These are phyloP conservation scores for Hymenopus coronatus DNA, from an alignment of 2,888 invertebrate genomes.

Conservation along the genomic window DNA sequence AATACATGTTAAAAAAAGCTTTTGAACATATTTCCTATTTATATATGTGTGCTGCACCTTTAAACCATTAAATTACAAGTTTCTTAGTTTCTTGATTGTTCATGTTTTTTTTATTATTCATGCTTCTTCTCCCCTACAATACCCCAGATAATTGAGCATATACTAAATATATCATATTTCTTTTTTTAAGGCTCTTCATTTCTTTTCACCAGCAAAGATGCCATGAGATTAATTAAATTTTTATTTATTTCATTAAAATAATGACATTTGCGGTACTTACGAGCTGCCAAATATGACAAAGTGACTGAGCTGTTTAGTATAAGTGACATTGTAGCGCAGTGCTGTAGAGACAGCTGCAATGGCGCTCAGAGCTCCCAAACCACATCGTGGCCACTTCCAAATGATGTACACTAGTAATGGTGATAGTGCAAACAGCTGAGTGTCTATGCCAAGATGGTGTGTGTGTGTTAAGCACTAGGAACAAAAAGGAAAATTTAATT, in stretches of 20 bases:
- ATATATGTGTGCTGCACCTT: too few relatives aligned
- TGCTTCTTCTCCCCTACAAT: too few relatives aligned
- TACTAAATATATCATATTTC: too few relatives aligned
- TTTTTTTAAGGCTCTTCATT: not conserved
- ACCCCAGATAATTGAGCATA: too few relatives aligned
- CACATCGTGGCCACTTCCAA: slow-evolving; percentile 60
- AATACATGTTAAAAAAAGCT: too few relatives aligned
- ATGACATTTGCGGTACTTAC: slow-evolving; percentile 51
- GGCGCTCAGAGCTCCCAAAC: slow-evolving; percentile 47
- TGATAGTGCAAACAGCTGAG: slow-evolving; percentile 62
- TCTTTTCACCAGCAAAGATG: not conserved
- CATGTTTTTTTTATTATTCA: too few relatives aligned
- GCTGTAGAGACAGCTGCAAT: slow-evolving; percentile 57
- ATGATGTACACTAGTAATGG: slow-evolving; percentile 58
- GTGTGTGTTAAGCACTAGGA: slow-evolving; percentile 67
- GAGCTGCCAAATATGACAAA: slow-evolving; percentile 67
- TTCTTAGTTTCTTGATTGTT: too few relatives aligned
- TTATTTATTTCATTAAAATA: not conserved
- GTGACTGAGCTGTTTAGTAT: slow-evolving; percentile 58
- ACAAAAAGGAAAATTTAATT: not conserved
- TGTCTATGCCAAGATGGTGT: slow-evolving; percentile 69
- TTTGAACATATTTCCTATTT: too few relatives aligned
- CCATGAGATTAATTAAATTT: not conserved
- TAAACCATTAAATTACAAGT: too few relatives aligned
- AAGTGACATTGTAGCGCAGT: slow-evolving; percentile 61